These are phyloP conservation scores for Calidris pugnax DNA, from an alignment of 2,113 vertebrate species.

Conservation along the genomic window DNA sequence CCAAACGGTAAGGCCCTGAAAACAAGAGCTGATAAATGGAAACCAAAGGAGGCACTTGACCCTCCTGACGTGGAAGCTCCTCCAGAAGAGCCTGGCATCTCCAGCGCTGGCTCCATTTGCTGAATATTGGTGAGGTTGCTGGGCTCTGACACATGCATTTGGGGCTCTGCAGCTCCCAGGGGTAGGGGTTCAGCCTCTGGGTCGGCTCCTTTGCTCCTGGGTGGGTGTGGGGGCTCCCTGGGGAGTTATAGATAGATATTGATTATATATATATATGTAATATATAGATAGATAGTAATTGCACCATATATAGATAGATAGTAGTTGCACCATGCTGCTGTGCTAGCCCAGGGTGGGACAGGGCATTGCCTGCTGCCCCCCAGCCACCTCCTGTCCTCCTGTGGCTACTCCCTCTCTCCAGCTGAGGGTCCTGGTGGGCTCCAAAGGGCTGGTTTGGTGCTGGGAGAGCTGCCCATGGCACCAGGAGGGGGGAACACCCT, in stretches of 20 bases:
- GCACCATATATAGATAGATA: no score
- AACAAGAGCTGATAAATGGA: conserved; percentile 27
- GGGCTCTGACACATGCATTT: fast-evolving
- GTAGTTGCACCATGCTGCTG: neutral
- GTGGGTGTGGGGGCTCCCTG: no score
- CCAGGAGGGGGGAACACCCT: fast-evolving
- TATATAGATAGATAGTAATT: no score
- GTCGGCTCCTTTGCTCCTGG: fast-evolving
- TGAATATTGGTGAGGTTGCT: neutral
- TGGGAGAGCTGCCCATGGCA: neutral
- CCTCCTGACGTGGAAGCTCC: neutral
- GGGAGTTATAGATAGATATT: no score
- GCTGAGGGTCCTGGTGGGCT: neutral
- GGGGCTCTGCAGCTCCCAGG: neutral
- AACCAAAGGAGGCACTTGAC: conserved; percentile 1
- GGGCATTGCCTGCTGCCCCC: neutral
- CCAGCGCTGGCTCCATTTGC: neutral
- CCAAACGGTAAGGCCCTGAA: neutral
- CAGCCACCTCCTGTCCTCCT: neutral
- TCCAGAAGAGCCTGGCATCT: neutral
- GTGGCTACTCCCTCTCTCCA: neutral
- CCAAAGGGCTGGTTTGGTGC: neutral
- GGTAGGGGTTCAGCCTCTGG: neutral
- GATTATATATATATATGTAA: no score
- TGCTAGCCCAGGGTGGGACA: neutral